These are phyloP conservation scores for Halcyon senegalensis DNA, from an alignment of 2,113 vertebrate genomes.

Conservation along the genomic window DNA sequence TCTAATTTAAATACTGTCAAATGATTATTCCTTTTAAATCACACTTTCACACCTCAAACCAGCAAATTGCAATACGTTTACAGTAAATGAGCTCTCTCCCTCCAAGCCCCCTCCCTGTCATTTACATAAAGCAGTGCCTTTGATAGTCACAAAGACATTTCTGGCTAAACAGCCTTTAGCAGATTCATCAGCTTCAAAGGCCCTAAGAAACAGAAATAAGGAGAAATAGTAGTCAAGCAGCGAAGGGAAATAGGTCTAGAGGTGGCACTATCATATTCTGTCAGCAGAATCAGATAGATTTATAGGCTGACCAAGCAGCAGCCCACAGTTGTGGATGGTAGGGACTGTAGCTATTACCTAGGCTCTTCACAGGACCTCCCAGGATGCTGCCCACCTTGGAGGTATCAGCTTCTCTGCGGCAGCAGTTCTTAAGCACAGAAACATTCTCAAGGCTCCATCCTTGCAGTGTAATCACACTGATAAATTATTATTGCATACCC, in stretches of 20 bases:
- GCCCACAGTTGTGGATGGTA: rapidly evolving
- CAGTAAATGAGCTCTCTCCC: constrained; percentile 46
- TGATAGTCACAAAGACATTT: constrained; percentile 53
- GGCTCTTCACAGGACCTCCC: background rate
- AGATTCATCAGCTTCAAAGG: constrained; percentile 68
- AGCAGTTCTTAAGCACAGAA: background rate
- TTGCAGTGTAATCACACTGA: background rate
- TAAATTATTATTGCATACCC: background rate
- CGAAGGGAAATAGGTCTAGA: background rate
- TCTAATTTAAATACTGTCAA: constrained; percentile 66
- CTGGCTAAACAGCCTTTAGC: constrained; percentile 52
- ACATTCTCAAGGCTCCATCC: background rate
- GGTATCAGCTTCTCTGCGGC: background rate
- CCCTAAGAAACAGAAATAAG: constrained; percentile 58
- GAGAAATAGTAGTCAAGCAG: background rate
- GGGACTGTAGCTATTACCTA: rapidly evolving
- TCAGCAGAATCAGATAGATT: background rate
- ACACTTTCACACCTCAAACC: constrained; percentile 62
- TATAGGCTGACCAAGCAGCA: background rate
- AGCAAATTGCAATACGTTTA: constrained; percentile 65
- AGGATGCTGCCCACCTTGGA: background rate
- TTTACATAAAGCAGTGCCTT: constrained; percentile 57
- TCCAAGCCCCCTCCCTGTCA: constrained; percentile 16
- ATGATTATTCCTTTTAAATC: constrained; percentile 71
- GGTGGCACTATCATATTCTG: background rate